Conservation (phyloP, 1,140 invertebrate genomes). For the Zaprionus capensis region DNA sequence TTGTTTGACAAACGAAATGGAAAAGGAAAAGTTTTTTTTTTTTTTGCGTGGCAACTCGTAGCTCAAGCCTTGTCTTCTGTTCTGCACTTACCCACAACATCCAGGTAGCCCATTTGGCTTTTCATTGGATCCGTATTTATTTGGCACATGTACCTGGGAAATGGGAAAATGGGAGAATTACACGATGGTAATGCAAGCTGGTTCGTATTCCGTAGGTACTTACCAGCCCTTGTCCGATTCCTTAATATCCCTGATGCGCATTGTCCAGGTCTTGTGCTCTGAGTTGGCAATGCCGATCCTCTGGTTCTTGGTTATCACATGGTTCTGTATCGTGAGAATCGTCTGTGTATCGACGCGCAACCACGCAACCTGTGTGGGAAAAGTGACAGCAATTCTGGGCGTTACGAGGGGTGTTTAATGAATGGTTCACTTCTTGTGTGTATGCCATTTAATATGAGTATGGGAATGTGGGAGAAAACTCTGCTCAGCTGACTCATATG, state of each 20-base stretch:
- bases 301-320: slow-evolving; percentile 95
- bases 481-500: background rate
- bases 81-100: slow-evolving; percentile 91
- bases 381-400: slow-evolving; percentile 5
- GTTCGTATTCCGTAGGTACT: background rate
- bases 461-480: background rate
- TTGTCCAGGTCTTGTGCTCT: slow-evolving; percentile 93
- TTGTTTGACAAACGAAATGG: slow-evolving; percentile 71
- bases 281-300: slow-evolving; percentile 94
- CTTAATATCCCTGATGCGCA: slow-evolving; percentile 91
- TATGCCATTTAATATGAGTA: background rate
- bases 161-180: background rate
- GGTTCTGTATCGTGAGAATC: slow-evolving; percentile 94
- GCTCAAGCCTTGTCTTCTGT: slow-evolving; percentile 7
- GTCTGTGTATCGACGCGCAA: slow-evolving; percentile 96
- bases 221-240: slow-evolving; percentile 92
- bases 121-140: slow-evolving; percentile 95
- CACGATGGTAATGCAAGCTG: background rate
- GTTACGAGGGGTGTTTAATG: slow-evolving; percentile 10
- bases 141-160: slow-evolving; percentile 90
- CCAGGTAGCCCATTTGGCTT: slow-evolving; percentile 93
- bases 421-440: background rate
- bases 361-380: slow-evolving; percentile 92
- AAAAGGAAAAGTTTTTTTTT: slow-evolving; percentile 39
- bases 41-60: background rate